phyloP scores from a whole-genome alignment of 2,113 vertebrate genomes.

The Coptodon rendalli region DNA sequence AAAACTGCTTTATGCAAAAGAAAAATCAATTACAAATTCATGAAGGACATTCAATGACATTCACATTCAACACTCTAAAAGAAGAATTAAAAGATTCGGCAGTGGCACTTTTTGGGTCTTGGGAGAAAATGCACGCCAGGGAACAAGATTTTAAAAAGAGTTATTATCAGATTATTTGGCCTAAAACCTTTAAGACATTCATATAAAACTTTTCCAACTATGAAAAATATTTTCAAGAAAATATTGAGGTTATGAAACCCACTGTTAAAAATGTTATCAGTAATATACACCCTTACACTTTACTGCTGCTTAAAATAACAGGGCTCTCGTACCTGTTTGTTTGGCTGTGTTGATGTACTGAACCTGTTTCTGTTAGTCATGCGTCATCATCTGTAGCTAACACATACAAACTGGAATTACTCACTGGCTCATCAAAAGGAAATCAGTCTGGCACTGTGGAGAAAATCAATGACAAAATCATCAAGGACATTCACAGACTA shows the following conservation, averaged over 20 bases:
- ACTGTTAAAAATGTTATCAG: not conserved
- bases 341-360: constrained; percentile 4
- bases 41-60: constrained; percentile 57
- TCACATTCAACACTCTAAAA: constrained; percentile 48
- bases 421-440: constrained; percentile 50
- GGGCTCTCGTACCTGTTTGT: not conserved
- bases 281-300: not conserved
- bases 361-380: constrained; percentile 6
- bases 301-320: not conserved
- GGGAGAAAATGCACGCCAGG: not conserved
- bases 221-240: not conserved
- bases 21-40: constrained; percentile 63
- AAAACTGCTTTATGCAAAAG: constrained; percentile 41
- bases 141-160: not conserved
- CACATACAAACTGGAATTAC: constrained; percentile 29
- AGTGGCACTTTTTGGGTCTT: constrained; percentile 15
- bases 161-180: not conserved
- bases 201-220: not conserved
- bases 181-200: not conserved
- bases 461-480: constrained; percentile 59
- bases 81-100: constrained; percentile 47
- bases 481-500: constrained; percentile 41
- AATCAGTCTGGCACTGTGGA: constrained; percentile 33
- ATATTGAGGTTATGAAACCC: not conserved
- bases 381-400: constrained; percentile 13